Base-by-base conservation (phyloP, 2,113 vertebrate genomes). In the Callionymus lyra region DNA sequence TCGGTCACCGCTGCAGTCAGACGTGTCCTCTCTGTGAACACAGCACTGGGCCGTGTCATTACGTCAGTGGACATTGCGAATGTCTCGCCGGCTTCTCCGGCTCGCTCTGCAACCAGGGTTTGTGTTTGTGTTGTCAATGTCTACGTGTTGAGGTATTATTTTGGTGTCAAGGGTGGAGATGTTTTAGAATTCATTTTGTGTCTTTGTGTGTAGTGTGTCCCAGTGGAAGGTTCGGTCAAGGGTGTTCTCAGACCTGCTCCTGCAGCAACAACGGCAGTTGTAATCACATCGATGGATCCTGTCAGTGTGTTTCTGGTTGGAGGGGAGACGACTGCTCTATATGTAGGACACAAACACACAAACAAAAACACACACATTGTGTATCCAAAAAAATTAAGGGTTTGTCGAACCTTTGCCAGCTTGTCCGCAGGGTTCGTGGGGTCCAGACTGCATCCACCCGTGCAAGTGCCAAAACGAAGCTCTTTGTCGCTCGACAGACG, bases 391-490 rank as follows among this genome's bases (percentile, higher is more conserved):
- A 8, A 27, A 10, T 44, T 16, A 4, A 27, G 10, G 51, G 39
- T 54, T 49, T 31, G 27, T 55, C 34, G 21, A n/a, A n/a, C 39
- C 18, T 6, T 47, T 21, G 9, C 2, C 74, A 96, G 93, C 83
- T 36, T 96, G 93, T 73, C 83, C 85, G 10, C 46, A 74, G n/a
- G 91, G 91, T 6, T 90, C 86, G 2, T 96, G 93, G 93, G 92
- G 93, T 16, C 86, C 89, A 1, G 89, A 93, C 69, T 95, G 93
- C 73, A 90, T 93, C 68, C 93, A 94, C 54, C 85, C 86, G 0
- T 96, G 93, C 74, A 93, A 87, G 74, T 96, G 93, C 77, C 89
- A 91, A 80, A 94, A 95, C 4, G 90, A 87, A 65, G 93, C 91
- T 0, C 65, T 77, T 65, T 96, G 93, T 77, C 89, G 84, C 54